These are phyloP conservation scores for Ganaspis brasiliensis DNA, from an alignment of 2,888 invertebrate genomes.

Conservation along the genomic window DNA sequence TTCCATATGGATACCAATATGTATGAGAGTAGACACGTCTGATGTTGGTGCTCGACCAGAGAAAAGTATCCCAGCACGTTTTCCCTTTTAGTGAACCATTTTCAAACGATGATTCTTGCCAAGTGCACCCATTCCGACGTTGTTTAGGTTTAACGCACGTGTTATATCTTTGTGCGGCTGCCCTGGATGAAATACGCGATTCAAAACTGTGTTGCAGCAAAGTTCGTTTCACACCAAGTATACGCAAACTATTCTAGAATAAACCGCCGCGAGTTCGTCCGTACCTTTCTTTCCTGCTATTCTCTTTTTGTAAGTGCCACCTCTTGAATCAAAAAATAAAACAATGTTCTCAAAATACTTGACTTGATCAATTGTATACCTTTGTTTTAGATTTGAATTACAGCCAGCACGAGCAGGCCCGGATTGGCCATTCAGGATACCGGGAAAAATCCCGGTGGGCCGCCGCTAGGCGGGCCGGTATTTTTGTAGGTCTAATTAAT, in stretches of 20 bases:
- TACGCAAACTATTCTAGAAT: slow-evolving; percentile 41
- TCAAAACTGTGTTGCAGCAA: slow-evolving; percentile 18
- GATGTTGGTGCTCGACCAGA: slow-evolving; percentile 24
- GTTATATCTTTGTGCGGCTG: slow-evolving; percentile 30
- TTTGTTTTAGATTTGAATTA: slow-evolving; percentile 11
- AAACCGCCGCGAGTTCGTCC: slow-evolving; percentile 29
- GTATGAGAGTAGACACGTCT: slow-evolving; percentile 18
- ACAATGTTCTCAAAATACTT: slow-evolving; percentile 36
- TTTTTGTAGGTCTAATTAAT: no score
- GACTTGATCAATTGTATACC: background rate
- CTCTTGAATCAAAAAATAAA: slow-evolving; percentile 40
- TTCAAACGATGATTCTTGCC: slow-evolving; percentile 39
- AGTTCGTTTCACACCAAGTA: slow-evolving; percentile 35
- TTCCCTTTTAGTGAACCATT: slow-evolving; percentile 38
- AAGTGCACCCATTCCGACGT: slow-evolving; percentile 21
- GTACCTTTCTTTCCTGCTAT: slow-evolving; percentile 35
- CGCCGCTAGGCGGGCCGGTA: no score
- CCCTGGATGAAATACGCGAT: slow-evolving; percentile 37
- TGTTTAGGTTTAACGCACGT: slow-evolving; percentile 37
- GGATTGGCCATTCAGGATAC: no score
- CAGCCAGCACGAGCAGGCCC: no score
- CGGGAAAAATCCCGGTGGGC: no score
- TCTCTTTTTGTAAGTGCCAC: slow-evolving; percentile 43
- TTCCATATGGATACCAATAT: slow-evolving; percentile 56
- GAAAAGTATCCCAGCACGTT: slow-evolving; percentile 46